Conservation (phyloP, 1,140 invertebrate genomes). For the Camponotus floridanus region DNA sequence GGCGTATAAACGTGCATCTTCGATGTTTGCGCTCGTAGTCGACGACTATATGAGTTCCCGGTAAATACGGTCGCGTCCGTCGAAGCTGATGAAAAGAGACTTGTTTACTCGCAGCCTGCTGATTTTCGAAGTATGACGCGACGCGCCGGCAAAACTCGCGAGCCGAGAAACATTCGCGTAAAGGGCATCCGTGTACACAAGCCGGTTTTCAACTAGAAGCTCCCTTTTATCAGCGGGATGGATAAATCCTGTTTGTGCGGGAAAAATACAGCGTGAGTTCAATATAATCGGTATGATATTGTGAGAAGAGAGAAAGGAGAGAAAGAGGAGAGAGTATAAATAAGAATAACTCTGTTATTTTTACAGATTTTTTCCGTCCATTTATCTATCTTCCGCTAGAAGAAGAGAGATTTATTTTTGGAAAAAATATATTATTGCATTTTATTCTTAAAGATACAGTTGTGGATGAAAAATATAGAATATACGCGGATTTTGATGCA, state of each 20-base stretch:
- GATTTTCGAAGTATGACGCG: constrained; percentile 62
- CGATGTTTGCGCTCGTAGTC: constrained; percentile 65
- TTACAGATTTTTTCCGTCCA: background rate
- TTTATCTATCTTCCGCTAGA: background rate
- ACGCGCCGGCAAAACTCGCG: constrained; percentile 56
- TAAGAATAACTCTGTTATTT: constrained; percentile 30
- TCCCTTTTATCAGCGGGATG: constrained; percentile 59
- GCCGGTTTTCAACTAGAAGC: constrained; percentile 32
- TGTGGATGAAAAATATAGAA: background rate
- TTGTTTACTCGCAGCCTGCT: constrained; percentile 70
- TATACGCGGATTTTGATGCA: background rate
- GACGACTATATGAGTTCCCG: constrained; percentile 58
- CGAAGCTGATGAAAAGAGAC: constrained; percentile 74
- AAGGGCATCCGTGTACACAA: constrained; percentile 53
- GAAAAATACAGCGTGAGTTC: constrained; percentile 15
- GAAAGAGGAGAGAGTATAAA: background rate
- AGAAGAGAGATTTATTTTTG: background rate
- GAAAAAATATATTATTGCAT: background rate
- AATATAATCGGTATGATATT: constrained; percentile 47
- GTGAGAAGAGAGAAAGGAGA: background rate
- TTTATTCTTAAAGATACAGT: background rate
- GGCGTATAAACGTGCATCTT: constrained; percentile 53
- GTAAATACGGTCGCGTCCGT: constrained; percentile 66
- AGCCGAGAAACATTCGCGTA: background rate
- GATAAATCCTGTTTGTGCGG: constrained; percentile 52